phyloP scores from a whole-genome alignment of 1,140 invertebrate species.

The Rhyzopertha dominica region DNA sequence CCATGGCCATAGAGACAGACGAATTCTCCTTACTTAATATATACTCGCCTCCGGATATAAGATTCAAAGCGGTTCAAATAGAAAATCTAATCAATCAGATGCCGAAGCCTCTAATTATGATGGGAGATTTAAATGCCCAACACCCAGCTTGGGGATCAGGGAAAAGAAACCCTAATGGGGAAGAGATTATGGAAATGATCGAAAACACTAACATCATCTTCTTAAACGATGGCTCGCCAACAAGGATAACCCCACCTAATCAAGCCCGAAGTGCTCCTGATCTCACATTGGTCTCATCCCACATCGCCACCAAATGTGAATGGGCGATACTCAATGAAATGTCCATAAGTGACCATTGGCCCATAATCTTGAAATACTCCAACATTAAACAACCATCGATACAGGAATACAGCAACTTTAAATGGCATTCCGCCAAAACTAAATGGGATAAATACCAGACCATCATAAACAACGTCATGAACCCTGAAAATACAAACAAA shows the following conservation, averaged over 20 bases:
- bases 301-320: neutral
- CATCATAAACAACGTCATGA: neutral
- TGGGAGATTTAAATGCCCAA: conserved; percentile 5
- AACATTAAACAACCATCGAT: neutral
- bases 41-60: conserved; percentile 2
- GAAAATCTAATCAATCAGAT: neutral
- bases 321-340: conserved; percentile 2
- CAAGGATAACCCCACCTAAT: conserved; percentile 6
- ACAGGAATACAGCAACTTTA: neutral
- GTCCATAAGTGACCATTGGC: conserved; percentile 8
- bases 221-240: conserved; percentile 6
- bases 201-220: neutral
- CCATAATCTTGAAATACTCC: conserved; percentile 1
- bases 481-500: too few species aligned
- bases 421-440: neutral
- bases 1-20: neutral
- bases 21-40: neutral
- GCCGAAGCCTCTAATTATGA: neutral
- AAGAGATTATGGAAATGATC: neutral
- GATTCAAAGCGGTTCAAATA: neutral
- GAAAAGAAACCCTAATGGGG: neutral
- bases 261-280: conserved; percentile 1
- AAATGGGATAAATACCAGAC: neutral
- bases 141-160: conserved; percentile 2
- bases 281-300: neutral